A percentile compares a stretch with the other conserved stretches of the same genome.
Evolutionary conservation across 2,113 vertebrate species (phyloP).

Genomic region (Prionailurus viverrinus): DNA sequence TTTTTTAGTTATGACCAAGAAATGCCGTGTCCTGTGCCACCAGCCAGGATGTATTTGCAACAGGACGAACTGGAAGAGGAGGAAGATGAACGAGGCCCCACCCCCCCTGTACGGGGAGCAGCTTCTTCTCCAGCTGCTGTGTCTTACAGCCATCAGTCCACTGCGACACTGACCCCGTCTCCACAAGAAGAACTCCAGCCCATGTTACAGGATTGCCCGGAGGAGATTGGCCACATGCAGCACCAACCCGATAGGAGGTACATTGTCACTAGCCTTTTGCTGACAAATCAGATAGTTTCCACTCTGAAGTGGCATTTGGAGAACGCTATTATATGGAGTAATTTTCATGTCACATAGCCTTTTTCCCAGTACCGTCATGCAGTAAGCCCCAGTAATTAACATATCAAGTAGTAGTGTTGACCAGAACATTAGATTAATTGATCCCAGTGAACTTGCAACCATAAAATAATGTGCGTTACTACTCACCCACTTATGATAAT

Average conservation of each 20-base stretch:
- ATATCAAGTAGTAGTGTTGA: constrained; percentile 80
- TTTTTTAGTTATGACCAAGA: constrained; percentile 95
- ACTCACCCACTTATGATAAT: constrained; percentile 81
- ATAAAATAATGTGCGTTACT: constrained; percentile 84
- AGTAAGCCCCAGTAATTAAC: constrained; percentile 77
- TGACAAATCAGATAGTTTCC: not conserved
- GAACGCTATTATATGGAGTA: constrained; percentile 44
- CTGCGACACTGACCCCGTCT: constrained; percentile 98
- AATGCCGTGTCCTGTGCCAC: constrained; percentile 94
- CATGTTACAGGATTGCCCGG: constrained; percentile 95
- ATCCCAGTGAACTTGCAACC: constrained; percentile 84
- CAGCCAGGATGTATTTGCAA: constrained; percentile 98
- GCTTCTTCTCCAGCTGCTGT: constrained; percentile 98
- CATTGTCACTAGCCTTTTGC: not conserved
- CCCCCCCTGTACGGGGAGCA: constrained; percentile 95
- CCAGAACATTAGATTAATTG: constrained; percentile 83
- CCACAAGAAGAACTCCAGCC: constrained; percentile 98
- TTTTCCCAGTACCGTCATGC: constrained; percentile 54
- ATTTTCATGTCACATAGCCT: constrained; percentile 50
- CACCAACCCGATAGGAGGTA: constrained; percentile 95
- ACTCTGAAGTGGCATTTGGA: not conserved
- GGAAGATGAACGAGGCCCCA: constrained; percentile 96
- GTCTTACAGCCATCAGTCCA: constrained; percentile 99
- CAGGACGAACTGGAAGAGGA: constrained; percentile 96
- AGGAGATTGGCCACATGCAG: constrained; percentile 88